Percentiles rank a stretch among this genome's conserved stretches.
These are phyloP conservation scores for Pseudopipra pipra DNA, from an alignment of 2,113 vertebrate genomes.

Conservation along the genomic window DNA sequence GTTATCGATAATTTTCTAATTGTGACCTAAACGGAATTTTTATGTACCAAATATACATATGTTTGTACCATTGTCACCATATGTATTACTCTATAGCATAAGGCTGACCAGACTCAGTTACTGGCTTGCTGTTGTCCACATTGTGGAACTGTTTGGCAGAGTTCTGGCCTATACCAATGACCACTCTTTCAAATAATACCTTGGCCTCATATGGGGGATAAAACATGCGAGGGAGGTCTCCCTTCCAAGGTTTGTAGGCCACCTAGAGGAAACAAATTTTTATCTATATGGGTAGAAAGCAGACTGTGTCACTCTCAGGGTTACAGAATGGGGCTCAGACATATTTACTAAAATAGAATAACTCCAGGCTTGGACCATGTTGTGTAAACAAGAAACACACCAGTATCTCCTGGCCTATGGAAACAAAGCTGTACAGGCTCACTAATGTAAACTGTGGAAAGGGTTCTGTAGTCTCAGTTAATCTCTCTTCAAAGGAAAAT, in stretches of 20 bases:
- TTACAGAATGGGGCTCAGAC: neutral
- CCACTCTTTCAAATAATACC: neutral
- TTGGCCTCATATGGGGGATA: neutral
- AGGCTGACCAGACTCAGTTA: neutral
- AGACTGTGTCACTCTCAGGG: neutral
- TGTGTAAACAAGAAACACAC: neutral
- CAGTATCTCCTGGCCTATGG: neutral
- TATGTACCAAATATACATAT: neutral
- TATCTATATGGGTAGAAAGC: neutral
- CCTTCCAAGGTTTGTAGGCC: neutral
- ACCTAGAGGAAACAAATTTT: neutral
- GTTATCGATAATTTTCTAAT: neutral
- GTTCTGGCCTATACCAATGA: neutral
- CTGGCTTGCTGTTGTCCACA: neutral
- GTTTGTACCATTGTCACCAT: neutral
- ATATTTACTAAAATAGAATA: neutral
- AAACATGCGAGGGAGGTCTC: neutral
- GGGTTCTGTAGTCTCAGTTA: neutral
- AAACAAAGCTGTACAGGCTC: neutral
- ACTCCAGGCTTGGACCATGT: neutral
- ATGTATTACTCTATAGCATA: neutral
- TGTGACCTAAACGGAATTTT: neutral
- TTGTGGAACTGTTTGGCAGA: neutral
- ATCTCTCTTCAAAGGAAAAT: neutral
- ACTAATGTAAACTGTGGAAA: neutral